These are phyloP conservation scores for Psephotus haematonotus DNA, from an alignment of 2,113 vertebrate species.

Conservation along the genomic window DNA sequence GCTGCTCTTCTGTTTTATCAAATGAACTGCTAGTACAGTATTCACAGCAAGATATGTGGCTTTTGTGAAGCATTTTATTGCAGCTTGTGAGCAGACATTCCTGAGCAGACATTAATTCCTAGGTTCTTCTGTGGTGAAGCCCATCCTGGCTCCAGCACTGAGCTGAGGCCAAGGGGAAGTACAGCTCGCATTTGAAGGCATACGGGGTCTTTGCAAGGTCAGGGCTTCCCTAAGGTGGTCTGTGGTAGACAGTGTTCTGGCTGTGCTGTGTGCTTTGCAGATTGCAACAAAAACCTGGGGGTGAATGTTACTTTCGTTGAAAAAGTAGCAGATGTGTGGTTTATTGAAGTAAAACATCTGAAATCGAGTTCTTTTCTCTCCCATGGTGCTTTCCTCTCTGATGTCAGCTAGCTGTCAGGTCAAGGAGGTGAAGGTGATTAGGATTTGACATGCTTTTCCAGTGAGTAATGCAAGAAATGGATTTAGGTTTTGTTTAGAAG, in stretches of 20 bases:
- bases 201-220: neutral
- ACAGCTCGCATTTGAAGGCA: neutral
- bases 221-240: neutral
- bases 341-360: neutral
- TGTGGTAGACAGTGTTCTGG: neutral
- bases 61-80: constrained; percentile 33
- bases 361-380: neutral
- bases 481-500: neutral
- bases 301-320: neutral
- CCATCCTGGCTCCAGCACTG: neutral
- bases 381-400: neutral
- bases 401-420: neutral
- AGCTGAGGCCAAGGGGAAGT: neutral
- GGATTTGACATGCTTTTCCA: neutral
- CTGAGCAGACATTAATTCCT: neutral
- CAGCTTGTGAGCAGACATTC: constrained; percentile 13
- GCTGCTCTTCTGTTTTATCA: neutral
- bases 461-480: neutral
- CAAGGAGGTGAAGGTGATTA: neutral
- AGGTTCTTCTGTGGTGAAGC: neutral
- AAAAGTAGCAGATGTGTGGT: neutral
- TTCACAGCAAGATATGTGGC: constrained; percentile 1
- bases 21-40: neutral
- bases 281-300: neutral
- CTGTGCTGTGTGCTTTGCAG: neutral